phyloP scores from a whole-genome alignment of 2,113 vertebrate species.

The Nicator chloris region DNA sequence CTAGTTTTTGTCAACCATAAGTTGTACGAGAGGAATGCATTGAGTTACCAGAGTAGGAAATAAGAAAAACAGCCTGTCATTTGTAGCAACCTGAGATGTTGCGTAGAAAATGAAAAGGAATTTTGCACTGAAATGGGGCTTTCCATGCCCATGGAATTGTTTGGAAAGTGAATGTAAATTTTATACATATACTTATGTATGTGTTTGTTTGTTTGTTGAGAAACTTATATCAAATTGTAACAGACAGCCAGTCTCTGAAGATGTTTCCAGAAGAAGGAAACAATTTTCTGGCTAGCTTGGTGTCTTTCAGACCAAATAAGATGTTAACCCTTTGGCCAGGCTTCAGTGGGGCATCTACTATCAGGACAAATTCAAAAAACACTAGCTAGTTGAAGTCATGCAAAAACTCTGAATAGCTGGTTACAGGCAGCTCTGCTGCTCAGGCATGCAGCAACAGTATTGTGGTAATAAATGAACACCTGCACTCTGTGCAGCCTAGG shows the following conservation, averaged over 20 bases:
- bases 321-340: neutral
- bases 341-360: neutral
- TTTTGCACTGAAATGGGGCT: neutral
- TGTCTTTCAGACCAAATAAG: neutral
- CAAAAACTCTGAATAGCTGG: neutral
- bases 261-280: neutral
- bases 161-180: neutral
- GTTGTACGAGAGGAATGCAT: neutral
- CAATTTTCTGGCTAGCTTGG: neutral
- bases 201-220: neutral
- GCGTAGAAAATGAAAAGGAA: neutral
- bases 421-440: neutral
- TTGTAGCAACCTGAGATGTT: neutral
- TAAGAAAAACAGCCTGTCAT: neutral
- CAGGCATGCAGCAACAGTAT: neutral
- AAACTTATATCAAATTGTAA: neutral
- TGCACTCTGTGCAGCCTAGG: neutral
- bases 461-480: neutral
- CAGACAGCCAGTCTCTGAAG: neutral
- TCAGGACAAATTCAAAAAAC: neutral
- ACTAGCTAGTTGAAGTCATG: neutral
- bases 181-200: neutral
- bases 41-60: neutral
- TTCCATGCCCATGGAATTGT: neutral
- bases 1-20: neutral